A percentile compares a stretch with the other conserved stretches of the same genome.
Conservation (phyloP, 2,797 vertebrate genomes). For the Xenops minutus region DNA sequence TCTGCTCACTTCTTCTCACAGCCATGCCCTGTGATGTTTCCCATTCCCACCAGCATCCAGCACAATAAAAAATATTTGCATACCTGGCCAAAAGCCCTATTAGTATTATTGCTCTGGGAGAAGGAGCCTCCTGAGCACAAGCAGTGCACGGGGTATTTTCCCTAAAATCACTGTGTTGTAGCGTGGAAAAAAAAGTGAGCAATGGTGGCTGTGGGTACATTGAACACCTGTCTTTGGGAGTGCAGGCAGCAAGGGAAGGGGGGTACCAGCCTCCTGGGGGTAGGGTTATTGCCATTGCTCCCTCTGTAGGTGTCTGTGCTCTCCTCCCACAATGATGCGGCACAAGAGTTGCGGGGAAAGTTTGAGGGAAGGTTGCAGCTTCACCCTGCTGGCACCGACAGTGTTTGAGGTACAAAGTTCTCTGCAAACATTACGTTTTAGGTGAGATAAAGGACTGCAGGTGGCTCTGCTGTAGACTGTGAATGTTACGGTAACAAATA, state of each 20-base stretch:
- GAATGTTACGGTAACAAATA: background rate
- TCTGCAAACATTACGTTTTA: background rate
- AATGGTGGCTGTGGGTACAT: rapidly evolving
- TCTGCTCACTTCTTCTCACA: background rate
- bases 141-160: rapidly evolving
- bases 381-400: background rate
- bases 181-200: rapidly evolving
- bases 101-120: background rate
- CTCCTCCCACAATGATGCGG: rapidly evolving
- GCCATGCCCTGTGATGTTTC: background rate
- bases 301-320: background rate
- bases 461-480: background rate
- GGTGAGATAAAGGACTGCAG: background rate
- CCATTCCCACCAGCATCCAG: background rate
- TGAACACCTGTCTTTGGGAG: rapidly evolving
- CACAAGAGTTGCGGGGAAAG: background rate
- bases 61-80: background rate
- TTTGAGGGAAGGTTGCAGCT: background rate
- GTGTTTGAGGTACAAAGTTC: background rate
- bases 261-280: background rate
- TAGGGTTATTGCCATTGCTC: rapidly evolving
- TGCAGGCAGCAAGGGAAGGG: background rate
- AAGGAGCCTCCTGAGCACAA: background rate
- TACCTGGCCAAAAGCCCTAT: background rate
- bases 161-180: background rate